Evolutionary conservation across 2,797 vertebrate genomes (phyloP).

Genomic region (Alfaro cultratus): DNA sequence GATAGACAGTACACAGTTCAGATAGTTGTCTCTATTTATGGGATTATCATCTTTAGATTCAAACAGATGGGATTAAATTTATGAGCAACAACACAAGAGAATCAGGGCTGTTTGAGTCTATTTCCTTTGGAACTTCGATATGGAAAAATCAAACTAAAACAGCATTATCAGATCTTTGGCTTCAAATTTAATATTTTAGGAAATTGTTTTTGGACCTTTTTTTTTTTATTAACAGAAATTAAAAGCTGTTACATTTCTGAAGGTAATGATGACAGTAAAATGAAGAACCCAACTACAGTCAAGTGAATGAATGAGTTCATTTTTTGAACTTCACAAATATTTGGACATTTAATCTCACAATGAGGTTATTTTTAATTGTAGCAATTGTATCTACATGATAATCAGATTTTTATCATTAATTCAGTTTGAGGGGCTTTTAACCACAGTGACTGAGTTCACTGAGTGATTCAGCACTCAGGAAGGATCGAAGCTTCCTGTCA

Average conservation of each 20-base stretch:
- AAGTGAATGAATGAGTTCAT: background rate
- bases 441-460: background rate
- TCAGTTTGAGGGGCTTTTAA: background rate
- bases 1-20: too few relatives aligned
- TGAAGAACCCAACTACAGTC: background rate
- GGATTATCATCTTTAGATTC: background rate
- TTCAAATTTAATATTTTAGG: background rate
- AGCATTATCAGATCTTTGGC: background rate
- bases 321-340: background rate
- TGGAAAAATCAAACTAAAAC: background rate
- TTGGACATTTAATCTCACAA: background rate
- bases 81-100: background rate
- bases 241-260: background rate
- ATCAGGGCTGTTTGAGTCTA: too few relatives aligned
- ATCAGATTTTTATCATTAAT: background rate
- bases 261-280: background rate
- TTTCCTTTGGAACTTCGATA: too few relatives aligned
- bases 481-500: slow-evolving; percentile 33
- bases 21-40: background rate
- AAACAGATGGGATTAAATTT: background rate
- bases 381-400: background rate
- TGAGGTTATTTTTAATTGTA: background rate
- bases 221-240: background rate
- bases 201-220: background rate
- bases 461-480: slow-evolving; percentile 1